Evolutionary conservation across 2,113 vertebrate species (phyloP).

Genomic region (Caracal caracal): DNA sequence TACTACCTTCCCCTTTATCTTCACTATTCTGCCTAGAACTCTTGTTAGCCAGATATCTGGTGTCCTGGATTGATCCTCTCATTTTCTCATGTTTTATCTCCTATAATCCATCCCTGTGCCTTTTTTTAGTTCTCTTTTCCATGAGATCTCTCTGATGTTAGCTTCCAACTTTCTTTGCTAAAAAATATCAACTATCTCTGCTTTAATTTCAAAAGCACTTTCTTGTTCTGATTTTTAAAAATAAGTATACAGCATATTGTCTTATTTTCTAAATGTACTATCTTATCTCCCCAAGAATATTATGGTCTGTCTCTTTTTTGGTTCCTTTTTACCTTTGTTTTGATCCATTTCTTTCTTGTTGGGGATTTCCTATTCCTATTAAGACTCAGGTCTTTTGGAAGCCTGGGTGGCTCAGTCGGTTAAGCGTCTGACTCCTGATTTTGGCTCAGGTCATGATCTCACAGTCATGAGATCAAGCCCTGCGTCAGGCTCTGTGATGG

Average conservation of each 20-base stretch:
- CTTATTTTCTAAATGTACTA: slow-evolving; percentile 28
- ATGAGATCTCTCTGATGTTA: slow-evolving; percentile 29
- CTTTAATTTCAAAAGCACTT: slow-evolving; percentile 59
- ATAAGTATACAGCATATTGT: background rate
- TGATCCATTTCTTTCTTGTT: background rate
- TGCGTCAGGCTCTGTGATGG: no score
- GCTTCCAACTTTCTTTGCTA: background rate
- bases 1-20: background rate
- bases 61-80: background rate
- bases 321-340: slow-evolving; percentile 35
- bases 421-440: no score
- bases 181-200: slow-evolving; percentile 24
- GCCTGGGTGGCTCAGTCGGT: no score
- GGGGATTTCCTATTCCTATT: background rate
- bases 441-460: no score
- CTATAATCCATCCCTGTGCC: background rate
- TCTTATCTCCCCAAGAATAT: background rate
- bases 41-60: background rate
- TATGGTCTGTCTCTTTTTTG: background rate
- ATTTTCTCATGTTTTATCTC: slow-evolving; percentile 33
- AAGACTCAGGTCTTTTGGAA: background rate
- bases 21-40: background rate
- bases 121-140: slow-evolving; percentile 11
- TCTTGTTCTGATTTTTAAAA: slow-evolving; percentile 21
- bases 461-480: no score